These are phyloP conservation scores for Centroberyx gerrardi DNA, from an alignment of 2,797 vertebrate genomes.

Conservation along the genomic window DNA sequence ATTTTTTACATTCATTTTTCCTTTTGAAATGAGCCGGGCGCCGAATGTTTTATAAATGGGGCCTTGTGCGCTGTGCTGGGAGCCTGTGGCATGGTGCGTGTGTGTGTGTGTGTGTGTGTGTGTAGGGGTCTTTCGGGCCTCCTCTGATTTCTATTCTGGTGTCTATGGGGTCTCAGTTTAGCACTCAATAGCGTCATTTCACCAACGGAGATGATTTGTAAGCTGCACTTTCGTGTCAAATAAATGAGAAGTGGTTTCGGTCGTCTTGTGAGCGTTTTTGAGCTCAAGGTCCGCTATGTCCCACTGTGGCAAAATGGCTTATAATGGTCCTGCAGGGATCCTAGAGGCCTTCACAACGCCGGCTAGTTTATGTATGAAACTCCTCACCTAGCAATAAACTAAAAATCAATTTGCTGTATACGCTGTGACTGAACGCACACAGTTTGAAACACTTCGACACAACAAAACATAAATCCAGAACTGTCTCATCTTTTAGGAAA, in stretches of 20 bases:
- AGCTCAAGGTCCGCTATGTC: not conserved
- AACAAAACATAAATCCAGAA: not conserved
- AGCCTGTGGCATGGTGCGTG: slow-evolving; percentile 45
- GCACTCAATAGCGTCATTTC: slow-evolving; percentile 35
- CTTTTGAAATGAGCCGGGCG: slow-evolving; percentile 78
- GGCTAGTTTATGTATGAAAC: not conserved
- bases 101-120: slow-evolving; percentile 32
- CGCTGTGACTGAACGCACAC: not conserved
- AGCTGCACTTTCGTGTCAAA: not conserved
- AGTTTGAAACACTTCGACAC: not conserved
- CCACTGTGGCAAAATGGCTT: not conserved
- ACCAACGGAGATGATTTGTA: slow-evolving; percentile 1
- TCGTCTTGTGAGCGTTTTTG: slow-evolving; percentile 4
- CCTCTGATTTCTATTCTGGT: slow-evolving; percentile 28
- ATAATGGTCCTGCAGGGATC: not conserved
- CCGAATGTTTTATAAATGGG: slow-evolving; percentile 77
- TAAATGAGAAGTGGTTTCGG: slow-evolving; percentile 4
- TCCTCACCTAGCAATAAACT: not conserved
- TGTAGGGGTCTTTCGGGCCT: slow-evolving; percentile 27
- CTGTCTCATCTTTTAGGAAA: no score
- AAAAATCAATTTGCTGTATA: not conserved
- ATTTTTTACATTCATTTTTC: slow-evolving; percentile 73
- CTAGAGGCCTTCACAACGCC: not conserved
- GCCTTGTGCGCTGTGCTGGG: slow-evolving; percentile 50
- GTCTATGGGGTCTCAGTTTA: slow-evolving; percentile 22